A percentile compares a stretch with the other conserved stretches of the same genome.
Evolutionary conservation across 2,113 vertebrate species (phyloP).

Genomic region (Phrynocephalus versicolor): DNA sequence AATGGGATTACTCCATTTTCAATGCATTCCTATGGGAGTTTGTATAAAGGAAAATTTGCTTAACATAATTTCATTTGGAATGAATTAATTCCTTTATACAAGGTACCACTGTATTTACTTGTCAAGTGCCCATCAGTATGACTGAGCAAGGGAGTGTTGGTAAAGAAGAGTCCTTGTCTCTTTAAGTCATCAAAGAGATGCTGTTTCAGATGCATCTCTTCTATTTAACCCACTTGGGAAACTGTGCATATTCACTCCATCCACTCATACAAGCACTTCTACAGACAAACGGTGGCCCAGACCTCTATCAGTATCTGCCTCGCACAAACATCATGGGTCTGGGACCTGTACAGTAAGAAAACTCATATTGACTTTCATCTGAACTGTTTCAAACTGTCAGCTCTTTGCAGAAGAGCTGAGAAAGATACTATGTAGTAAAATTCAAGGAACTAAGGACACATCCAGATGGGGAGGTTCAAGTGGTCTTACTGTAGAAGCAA

Average conservation of each 20-base stretch:
- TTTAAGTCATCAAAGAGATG: neutral
- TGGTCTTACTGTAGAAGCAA: no score
- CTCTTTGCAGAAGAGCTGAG: no score
- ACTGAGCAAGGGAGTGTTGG: neutral
- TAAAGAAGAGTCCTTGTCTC: neutral
- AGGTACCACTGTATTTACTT: no score
- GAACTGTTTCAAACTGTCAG: neutral
- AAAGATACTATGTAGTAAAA: no score
- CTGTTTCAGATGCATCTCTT: neutral
- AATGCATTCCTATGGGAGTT: no score
- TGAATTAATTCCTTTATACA: no score
- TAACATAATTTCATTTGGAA: no score
- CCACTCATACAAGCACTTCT: neutral
- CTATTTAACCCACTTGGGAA: neutral
- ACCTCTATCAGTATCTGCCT: neutral
- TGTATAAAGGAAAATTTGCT: no score
- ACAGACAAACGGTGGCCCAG: neutral
- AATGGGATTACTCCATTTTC: no score
- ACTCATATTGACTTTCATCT: neutral
- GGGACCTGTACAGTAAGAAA: neutral
- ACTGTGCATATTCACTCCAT: neutral
- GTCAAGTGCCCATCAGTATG: neutral
- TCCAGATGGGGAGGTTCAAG: no score
- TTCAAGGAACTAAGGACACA: no score
- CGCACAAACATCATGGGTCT: neutral